These are phyloP conservation scores for Rhineura floridana DNA, from an alignment of 2,113 vertebrate genomes.

Conservation along the genomic window DNA sequence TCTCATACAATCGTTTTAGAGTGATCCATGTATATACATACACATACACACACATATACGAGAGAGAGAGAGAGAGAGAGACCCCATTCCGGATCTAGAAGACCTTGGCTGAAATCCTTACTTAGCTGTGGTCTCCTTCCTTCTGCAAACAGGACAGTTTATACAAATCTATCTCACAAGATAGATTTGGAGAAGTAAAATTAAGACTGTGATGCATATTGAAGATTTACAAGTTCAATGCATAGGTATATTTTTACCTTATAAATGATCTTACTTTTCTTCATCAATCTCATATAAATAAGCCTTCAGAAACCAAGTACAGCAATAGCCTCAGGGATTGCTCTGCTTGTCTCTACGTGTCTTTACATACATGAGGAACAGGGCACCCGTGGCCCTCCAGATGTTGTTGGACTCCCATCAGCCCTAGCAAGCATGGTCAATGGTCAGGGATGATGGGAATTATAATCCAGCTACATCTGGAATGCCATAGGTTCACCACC, in stretches of 20 bases:
- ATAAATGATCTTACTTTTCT: background rate
- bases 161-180: background rate
- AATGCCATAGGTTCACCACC: too few relatives aligned
- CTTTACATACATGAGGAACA: too few relatives aligned
- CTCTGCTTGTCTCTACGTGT: background rate
- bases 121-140: background rate
- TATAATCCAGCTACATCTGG: too few relatives aligned
- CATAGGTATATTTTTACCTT: background rate
- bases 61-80: too few relatives aligned
- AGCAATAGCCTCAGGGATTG: background rate
- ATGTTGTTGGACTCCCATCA: too few relatives aligned
- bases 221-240: background rate
- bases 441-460: too few relatives aligned
- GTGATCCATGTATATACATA: too few relatives aligned
- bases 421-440: too few relatives aligned
- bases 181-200: background rate
- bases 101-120: background rate
- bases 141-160: background rate
- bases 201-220: background rate
- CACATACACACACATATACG: too few relatives aligned
- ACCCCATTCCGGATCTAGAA: too few relatives aligned
- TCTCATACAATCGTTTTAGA: too few relatives aligned
- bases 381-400: too few relatives aligned
- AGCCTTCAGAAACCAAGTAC: background rate
- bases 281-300: background rate